Conservation (phyloP, 2,888 invertebrate species). For the Calliopum simillimum region DNA sequence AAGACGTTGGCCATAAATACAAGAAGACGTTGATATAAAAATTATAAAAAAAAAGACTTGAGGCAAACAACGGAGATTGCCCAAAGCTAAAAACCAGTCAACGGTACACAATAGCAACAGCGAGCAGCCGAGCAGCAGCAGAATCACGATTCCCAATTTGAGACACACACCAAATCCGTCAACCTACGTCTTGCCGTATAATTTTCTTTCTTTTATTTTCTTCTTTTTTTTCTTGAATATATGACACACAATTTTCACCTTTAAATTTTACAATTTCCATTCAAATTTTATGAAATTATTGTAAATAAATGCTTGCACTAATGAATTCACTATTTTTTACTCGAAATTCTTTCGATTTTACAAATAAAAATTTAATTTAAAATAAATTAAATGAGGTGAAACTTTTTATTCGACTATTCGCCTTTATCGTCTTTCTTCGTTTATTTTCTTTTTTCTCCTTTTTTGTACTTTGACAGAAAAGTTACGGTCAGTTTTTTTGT, state of each 20-base stretch:
- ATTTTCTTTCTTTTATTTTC: neutral
- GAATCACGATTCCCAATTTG: slow-evolving; percentile 4
- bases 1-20: neutral
- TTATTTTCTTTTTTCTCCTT: too few relatives aligned
- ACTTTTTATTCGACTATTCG: too few relatives aligned
- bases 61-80: neutral
- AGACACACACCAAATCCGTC: neutral
- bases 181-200: neutral
- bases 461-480: too few relatives aligned
- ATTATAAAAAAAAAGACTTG: neutral
- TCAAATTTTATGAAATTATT: neutral
- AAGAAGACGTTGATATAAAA: neutral
- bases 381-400: neutral
- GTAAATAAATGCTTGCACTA: neutral
- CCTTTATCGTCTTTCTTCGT: too few relatives aligned
- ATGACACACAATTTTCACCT: neutral
- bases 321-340: neutral
- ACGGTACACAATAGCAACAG: slow-evolving; percentile 6
- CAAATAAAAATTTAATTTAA: neutral
- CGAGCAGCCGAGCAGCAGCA: neutral
- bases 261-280: neutral
- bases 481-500: too few relatives aligned
- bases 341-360: neutral
- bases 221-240: neutral
- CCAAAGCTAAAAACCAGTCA: slow-evolving; percentile 11